Evolutionary conservation across 2,888 invertebrate species (phyloP).

Genomic region (Prosopocoilus inquinatus): DNA sequence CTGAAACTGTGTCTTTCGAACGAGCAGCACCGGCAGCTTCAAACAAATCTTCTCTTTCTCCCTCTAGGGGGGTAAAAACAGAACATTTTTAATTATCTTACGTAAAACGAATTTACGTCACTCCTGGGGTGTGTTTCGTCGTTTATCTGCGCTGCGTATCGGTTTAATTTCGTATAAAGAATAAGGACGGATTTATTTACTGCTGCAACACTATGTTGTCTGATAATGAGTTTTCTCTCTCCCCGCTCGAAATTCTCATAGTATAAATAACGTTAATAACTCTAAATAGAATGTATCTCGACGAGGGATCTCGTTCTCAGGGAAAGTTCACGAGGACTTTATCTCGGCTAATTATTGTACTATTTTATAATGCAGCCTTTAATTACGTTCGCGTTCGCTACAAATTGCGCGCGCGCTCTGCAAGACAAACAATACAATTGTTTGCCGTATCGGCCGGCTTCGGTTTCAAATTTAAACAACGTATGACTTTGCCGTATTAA

Average conservation of each 20-base stretch:
- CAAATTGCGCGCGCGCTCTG: background rate
- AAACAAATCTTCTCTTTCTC: too few species aligned
- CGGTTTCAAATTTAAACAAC: too few species aligned
- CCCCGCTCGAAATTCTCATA: background rate
- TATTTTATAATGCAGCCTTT: background rate
- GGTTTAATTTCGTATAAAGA: background rate
- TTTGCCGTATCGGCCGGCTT: too few species aligned
- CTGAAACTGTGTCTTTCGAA: too few species aligned
- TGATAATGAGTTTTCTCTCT: background rate
- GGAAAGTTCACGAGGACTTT: slow-evolving; percentile 7
- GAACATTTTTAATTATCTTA: too few species aligned
- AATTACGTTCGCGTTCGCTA: slow-evolving; percentile 2
- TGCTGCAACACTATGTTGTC: background rate
- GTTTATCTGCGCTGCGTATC: background rate
- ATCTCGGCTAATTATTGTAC: slow-evolving; percentile 7
- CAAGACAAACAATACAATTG: too few species aligned
- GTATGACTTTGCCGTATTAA: too few species aligned
- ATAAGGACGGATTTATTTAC: background rate
- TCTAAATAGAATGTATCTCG: slow-evolving; percentile 3
- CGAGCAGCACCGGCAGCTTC: too few species aligned
- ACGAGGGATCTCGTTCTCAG: slow-evolving; percentile 6
- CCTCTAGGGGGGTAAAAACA: too few species aligned
- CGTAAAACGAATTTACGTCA: too few species aligned
- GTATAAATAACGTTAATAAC: slow-evolving; percentile 3
- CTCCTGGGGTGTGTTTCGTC: too few species aligned